Evolutionary conservation across 2,888 invertebrate genomes (phyloP).

Genomic region (Stratiomys singularior): DNA sequence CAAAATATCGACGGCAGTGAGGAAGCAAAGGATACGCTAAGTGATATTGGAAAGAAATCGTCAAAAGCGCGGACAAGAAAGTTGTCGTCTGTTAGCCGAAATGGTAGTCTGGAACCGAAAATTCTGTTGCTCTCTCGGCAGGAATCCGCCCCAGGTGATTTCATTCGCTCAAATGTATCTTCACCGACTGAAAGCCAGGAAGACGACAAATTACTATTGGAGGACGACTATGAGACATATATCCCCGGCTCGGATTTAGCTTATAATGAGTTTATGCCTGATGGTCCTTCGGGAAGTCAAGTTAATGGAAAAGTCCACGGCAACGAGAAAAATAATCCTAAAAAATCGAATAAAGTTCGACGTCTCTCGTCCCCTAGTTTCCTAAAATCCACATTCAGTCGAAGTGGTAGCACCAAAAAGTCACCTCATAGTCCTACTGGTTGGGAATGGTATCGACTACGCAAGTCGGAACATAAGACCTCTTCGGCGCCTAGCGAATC

Average conservation of each 20-base stretch:
- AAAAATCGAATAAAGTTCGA: constrained; percentile 68
- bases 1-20: constrained; percentile 52
- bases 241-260: constrained; percentile 66
- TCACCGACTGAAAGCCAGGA: background rate
- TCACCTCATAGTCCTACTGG: constrained; percentile 63
- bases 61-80: constrained; percentile 58
- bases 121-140: constrained; percentile 60
- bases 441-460: constrained; percentile 65
- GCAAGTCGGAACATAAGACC: constrained; percentile 54
- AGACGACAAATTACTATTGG: constrained; percentile 69
- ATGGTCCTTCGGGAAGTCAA: constrained; percentile 62
- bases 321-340: constrained; percentile 40
- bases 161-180: constrained; percentile 53
- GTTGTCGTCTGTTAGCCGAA: constrained; percentile 60
- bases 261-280: constrained; percentile 65
- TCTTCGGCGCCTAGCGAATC: constrained; percentile 3
- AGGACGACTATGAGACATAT: constrained; percentile 69
- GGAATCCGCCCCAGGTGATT: constrained; percentile 62
- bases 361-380: constrained; percentile 72
- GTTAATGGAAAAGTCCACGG: constrained; percentile 54
- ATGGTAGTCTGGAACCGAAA: constrained; percentile 63
- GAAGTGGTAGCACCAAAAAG: constrained; percentile 54
- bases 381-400: constrained; percentile 68
- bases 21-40: constrained; percentile 60
- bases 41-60: constrained; percentile 33